Base-by-base conservation (phyloP, 37 sponge, comb jelly and placozoan genomes). In the Beroe forskalii region DNA sequence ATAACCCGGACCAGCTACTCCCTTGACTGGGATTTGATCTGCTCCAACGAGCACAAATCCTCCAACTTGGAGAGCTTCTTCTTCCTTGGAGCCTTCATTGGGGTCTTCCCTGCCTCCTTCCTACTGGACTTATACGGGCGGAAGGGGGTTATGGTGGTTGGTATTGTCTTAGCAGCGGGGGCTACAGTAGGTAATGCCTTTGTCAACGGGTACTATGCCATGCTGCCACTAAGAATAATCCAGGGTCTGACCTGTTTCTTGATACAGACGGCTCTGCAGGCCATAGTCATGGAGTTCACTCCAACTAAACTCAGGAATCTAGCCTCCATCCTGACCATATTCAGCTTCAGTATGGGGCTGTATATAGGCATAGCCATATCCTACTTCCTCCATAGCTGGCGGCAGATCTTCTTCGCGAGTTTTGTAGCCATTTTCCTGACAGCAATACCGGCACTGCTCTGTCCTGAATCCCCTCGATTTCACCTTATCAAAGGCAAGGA, bases 61-160 rank as follows among this genome's bases (percentile, higher is more conserved):
- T 44, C 86, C 27, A 80, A 44, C 35, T 24, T 80, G 30, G 1
- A 41, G 30, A 80, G 86, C 55, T 80, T 80, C 55, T 80, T 80
- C 86, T 80, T 80, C 55, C 20, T 80, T 3, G 86, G 86, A 0
- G 86, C 86, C 22, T 44, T 44, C 86, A 24, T 42, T 19, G 86
- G 86, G 3, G 17, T 80, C 37, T 23, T 80, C 9, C 4, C 40
- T 9, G 44, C 40, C 40, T 33, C 86, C 30, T 0, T 25, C 35
- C 48, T 80, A 22, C 35, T 44, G 14, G 86, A 80, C 27, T 42
- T 22, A 37, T 38, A 42, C 48, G 86, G 86, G 25, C 28, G 86
- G 55, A 80, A 43, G 27, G 30, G 24, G 0, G 40, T 23, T 8
- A 33, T 20, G 20, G 48, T 80, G 25, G 12, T 41, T 23, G 43